Base-by-base conservation (phyloP, 1,140 invertebrate genomes). In the Apis dorsata region DNA sequence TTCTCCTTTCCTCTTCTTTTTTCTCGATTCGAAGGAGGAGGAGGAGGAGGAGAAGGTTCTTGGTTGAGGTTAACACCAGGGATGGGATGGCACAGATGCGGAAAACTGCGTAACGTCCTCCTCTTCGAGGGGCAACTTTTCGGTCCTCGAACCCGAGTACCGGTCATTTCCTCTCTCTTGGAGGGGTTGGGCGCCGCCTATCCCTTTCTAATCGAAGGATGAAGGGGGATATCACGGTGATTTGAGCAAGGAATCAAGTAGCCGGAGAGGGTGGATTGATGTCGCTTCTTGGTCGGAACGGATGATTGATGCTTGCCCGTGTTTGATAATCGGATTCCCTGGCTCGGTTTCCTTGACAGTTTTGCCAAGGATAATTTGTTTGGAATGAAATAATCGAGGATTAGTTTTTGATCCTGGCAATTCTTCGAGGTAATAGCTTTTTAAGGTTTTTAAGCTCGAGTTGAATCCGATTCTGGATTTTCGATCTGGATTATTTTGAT, bases 31-130 rank as follows among this genome's bases (percentile, higher is more conserved):
- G 15, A 13, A 57, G 55, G 13, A 13, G 12, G 12, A 57, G 15
- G 12, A 19, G 28, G 24, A 34, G 62, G 28, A 9, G 13, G 24
- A 28, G 62, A 34, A 19, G 55, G 19, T 60, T 60, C 11, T 60
- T 60, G 57, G 53, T 12, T 12, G 0, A 9, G 82, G 87, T 89
- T 88, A 88, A 78, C 76, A 77, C 49, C 60, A 76, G 68, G 69
- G 73, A 63, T 21, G n/a, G 13, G n/a, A 24, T 13, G 89, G 69
- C 90, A 92, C 91, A 91, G 91, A 91, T 92, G 91, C 88, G 88
- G 90, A 91, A 92, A 91, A 92, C 91, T 90, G 89, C 86, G 87
- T 78, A 34, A 44, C 34, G 4, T 44, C 71, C 75, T 69, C 57
- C 28, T n/a, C 28, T 19, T 44, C 4, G 44, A n/a, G 44, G 17